Conservation (phyloP, 2,797 vertebrate genomes). For the Phrynocephalus forsythii region DNA sequence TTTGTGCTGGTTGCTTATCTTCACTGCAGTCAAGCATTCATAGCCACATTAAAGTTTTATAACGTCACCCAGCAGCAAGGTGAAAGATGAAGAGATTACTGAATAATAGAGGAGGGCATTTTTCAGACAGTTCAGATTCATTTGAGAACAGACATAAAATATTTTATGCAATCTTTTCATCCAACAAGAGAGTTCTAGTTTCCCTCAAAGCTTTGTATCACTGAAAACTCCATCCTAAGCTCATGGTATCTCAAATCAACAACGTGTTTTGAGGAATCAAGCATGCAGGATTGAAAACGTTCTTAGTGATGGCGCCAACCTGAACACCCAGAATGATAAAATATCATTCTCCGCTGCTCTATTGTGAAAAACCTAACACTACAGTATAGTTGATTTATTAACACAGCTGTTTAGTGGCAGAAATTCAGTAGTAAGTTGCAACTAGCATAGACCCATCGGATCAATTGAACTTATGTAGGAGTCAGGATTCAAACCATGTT, state of each 20-base stretch:
- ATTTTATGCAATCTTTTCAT: constrained; percentile 23
- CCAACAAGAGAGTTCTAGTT: background rate
- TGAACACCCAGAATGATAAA: background rate
- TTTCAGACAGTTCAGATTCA: constrained; percentile 62
- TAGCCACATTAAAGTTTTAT: constrained; percentile 60
- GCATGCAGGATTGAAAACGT: background rate
- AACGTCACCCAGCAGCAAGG: constrained; percentile 65
- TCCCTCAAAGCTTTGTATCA: background rate
- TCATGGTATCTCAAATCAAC: background rate
- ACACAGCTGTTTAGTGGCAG: no score
- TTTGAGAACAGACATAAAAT: constrained; percentile 27
- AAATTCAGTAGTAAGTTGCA: no score
- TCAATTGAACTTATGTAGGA: no score
- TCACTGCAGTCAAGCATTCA: constrained; percentile 55
- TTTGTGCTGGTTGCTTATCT: constrained; percentile 57
- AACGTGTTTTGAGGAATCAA: background rate
- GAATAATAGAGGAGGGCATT: constrained; percentile 71
- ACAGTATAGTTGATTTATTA: no score
- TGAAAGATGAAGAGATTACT: constrained; percentile 66
- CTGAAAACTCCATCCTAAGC: background rate
- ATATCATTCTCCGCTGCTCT: background rate
- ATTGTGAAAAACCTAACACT: background rate
- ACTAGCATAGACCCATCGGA: no score
- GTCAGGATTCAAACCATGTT: no score
- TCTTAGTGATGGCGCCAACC: background rate